Conservation (phyloP, 2,888 invertebrate species). For the Ptychoptera contaminata region DNA sequence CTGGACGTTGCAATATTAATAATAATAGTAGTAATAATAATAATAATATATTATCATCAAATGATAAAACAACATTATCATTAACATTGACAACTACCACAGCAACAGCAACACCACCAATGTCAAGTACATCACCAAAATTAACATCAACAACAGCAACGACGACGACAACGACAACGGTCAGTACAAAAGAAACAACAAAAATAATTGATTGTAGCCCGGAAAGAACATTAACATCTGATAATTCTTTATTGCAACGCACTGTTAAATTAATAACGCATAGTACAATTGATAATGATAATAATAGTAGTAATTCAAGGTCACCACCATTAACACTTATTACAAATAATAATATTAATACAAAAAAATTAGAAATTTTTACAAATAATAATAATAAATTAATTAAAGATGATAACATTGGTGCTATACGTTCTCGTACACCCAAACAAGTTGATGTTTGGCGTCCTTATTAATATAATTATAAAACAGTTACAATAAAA, state of each 20-base stretch:
- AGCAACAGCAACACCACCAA: constrained; percentile 31
- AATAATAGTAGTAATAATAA: constrained; percentile 13
- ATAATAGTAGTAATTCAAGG: no score
- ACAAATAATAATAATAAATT: no score
- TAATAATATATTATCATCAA: constrained; percentile 18
- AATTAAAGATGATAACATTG: constrained; percentile 12
- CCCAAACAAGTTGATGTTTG: constrained; percentile 52
- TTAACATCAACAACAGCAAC: no score
- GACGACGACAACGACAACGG: no score
- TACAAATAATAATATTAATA: constrained; percentile 20
- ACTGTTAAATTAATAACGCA: no score
- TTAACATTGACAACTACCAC: constrained; percentile 29
- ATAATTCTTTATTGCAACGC: no score
- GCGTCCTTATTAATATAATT: constrained; percentile 51
- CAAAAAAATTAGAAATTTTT: no score
- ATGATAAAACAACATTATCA: constrained; percentile 21
- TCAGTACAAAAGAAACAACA: no score
- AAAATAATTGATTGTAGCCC: no score
- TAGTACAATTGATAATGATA: no score
- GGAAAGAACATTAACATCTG: no score
- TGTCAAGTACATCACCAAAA: constrained; percentile 16
- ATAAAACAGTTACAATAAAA: not conserved
- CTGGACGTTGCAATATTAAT: constrained; percentile 11
- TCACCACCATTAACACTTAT: not conserved
- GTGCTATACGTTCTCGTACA: constrained; percentile 29